Evolutionary conservation across 2,113 vertebrate genomes (phyloP), one percentile per base, ranked within the genome.

Genomic region (Bungarus multicinctus): DNA sequence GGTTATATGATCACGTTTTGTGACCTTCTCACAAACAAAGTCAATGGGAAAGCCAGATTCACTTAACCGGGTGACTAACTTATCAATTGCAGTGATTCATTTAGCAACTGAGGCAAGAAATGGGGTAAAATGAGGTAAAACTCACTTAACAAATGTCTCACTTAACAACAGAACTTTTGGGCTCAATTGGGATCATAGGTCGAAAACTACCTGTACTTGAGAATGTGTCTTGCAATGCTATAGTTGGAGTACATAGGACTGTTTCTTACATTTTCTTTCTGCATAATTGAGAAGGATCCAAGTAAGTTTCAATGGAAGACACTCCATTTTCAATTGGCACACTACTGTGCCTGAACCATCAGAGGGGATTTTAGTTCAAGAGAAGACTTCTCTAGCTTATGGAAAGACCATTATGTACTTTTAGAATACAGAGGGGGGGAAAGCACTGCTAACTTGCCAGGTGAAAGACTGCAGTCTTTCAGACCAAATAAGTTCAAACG

Each of bases 391-490:
- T n/a, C 16, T 60, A 22, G 34, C 9, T 39, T 89, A 0, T 27
- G 39, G 10, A 60, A 39, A 60, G 88, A 16, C 23, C 55, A 45
- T 23, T 18, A n/a, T 20, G 45, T 18, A 89, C 45, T 55, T 57
- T 43, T 57, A 14, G 10, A 34, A 45, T 4, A 39, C 20, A 1
- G 18, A 18, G 5, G 10, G 9, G n/a, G 53, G 9, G 39, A 34
- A 64, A 53, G 2, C 34, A 74, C n/a, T 74, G 69, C 69, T 94
- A 96, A 95, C 95, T 93, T 95, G 95, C 94, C 95, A 93, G 96
- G 95, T 97, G 93, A 93, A 30, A 87, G 27, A 0, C 16, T 2
- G 25, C 0, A 14, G 4, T 55, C 1, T 69, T 87, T 25, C 54
- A 54, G 55, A 85, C 11, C 22, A 30, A 0, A 92, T 90, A 58